Evolutionary conservation across 2,888 invertebrate genomes (phyloP).

Genomic region (Hanleya hanleyi): DNA sequence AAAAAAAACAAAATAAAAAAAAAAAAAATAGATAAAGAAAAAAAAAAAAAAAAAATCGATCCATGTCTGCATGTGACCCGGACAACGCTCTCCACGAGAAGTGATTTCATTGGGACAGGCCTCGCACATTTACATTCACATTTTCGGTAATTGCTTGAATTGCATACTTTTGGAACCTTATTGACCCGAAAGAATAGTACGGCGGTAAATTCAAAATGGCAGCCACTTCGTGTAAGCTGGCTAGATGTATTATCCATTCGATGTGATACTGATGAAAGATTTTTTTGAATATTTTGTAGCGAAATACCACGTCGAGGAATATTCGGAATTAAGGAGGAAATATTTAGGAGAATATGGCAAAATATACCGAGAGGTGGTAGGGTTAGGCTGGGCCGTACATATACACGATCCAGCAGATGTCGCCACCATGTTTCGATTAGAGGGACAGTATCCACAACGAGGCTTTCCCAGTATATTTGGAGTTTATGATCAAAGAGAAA

Average conservation of each 20-base stretch:
- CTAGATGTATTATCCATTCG: not conserved
- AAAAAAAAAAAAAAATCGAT: no score
- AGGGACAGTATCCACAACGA: conserved; percentile 16
- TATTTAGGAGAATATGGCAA: not conserved
- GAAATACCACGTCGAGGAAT: not conserved
- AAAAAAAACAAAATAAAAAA: no score
- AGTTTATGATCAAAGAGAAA: conserved; percentile 2
- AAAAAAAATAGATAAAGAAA: no score
- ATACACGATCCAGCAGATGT: conserved; percentile 18
- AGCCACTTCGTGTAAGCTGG: not conserved
- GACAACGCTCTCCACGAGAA: no score
- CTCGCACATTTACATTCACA: no score
- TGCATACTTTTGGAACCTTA: no score
- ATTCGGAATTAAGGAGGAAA: not conserved
- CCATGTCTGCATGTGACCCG: no score
- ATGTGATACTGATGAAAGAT: no score
- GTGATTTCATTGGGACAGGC: no score
- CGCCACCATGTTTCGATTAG: conserved; percentile 11
- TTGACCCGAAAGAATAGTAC: not conserved
- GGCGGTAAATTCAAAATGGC: no score
- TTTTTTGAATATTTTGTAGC: no score
- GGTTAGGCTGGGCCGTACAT: conserved; percentile 6
- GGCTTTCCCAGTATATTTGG: conserved; percentile 6
- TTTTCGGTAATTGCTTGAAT: no score
- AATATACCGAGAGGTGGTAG: not conserved